Percentiles rank a stretch among this genome's conserved stretches.
phyloP scores from a whole-genome alignment of 2,888 invertebrate species.

The Megastigmus dorsalis region DNA sequence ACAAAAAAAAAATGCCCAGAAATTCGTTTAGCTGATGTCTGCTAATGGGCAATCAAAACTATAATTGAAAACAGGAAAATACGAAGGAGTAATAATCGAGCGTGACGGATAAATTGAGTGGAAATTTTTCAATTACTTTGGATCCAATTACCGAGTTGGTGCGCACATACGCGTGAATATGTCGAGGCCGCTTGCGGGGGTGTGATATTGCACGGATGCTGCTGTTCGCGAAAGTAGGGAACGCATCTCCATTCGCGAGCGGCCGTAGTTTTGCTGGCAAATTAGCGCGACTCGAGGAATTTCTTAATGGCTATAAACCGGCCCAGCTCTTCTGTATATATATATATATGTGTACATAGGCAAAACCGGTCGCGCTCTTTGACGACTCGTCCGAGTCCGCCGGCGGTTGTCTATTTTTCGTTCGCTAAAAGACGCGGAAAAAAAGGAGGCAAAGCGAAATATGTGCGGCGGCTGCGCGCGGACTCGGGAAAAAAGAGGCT shows the following conservation, averaged over 20 bases:
- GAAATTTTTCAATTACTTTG: too few relatives aligned
- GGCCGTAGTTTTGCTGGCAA: constrained; percentile 14
- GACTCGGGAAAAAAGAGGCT: constrained; percentile 5
- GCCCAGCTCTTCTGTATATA: too few relatives aligned
- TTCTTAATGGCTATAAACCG: constrained; percentile 31
- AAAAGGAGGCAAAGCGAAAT: not conserved
- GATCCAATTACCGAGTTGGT: too few relatives aligned
- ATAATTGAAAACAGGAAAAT: too few relatives aligned
- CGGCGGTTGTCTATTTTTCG: not conserved
- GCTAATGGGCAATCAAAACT: too few relatives aligned
- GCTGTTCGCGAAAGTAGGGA: not conserved
- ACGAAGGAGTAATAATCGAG: too few relatives aligned
- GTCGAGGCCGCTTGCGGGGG: too few relatives aligned
- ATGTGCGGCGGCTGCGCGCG: constrained; percentile 3
- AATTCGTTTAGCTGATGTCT: too few relatives aligned
- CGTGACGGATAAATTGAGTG: too few relatives aligned
- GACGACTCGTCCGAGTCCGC: constrained; percentile 17
- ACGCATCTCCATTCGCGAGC: not conserved
- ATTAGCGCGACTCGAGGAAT: constrained; percentile 36
- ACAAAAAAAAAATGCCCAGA: too few relatives aligned
- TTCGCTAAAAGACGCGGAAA: constrained; percentile 13
- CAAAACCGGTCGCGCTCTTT: constrained; percentile 36
- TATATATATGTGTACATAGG: too few relatives aligned
- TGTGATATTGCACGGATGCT: not conserved
- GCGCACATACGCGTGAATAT: too few relatives aligned